Percentiles rank a stretch among this genome's conserved stretches.
These are phyloP conservation scores for Hyaena hyaena DNA, from an alignment of 2,113 vertebrate species.

Conservation along the genomic window DNA sequence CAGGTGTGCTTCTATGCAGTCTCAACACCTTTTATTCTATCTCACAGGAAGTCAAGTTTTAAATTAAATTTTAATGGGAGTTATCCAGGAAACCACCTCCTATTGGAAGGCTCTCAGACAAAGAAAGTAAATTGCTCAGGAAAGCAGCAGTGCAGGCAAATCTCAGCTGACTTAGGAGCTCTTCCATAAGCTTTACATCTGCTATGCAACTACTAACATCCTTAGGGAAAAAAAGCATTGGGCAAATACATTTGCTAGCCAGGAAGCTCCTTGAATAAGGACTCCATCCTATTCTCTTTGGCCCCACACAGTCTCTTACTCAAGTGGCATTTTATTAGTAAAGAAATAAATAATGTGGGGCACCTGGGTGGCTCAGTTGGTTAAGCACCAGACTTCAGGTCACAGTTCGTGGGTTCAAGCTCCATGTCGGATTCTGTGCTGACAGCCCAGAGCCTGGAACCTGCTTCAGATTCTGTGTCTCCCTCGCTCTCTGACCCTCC, in stretches of 20 bases:
- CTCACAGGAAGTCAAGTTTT: slow-evolving; percentile 53
- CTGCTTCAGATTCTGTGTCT: too few species aligned
- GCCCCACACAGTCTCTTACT: not conserved
- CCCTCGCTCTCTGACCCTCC: too few species aligned
- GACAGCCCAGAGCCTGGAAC: too few species aligned
- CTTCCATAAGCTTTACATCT: not conserved
- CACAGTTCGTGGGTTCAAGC: too few species aligned
- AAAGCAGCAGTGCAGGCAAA: not conserved
- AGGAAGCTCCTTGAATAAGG: not conserved
- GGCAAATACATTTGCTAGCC: not conserved
- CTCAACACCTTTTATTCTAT: not conserved
- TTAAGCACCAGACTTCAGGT: too few species aligned
- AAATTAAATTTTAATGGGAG: slow-evolving; percentile 55
- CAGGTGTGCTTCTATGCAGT: not conserved
- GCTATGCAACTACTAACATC: not conserved
- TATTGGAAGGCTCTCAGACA: not conserved
- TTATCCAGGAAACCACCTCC: not conserved
- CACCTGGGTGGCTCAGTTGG: too few species aligned
- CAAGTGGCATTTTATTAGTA: not conserved
- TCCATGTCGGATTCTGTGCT: too few species aligned
- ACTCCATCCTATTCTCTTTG: not conserved
- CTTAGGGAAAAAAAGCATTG: not conserved
- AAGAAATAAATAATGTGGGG: not conserved
- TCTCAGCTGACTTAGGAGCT: not conserved
- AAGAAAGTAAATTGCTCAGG: slow-evolving; percentile 28